Base-by-base conservation (phyloP, 2,113 vertebrate genomes). In the Petrocephalus zakoni region DNA sequence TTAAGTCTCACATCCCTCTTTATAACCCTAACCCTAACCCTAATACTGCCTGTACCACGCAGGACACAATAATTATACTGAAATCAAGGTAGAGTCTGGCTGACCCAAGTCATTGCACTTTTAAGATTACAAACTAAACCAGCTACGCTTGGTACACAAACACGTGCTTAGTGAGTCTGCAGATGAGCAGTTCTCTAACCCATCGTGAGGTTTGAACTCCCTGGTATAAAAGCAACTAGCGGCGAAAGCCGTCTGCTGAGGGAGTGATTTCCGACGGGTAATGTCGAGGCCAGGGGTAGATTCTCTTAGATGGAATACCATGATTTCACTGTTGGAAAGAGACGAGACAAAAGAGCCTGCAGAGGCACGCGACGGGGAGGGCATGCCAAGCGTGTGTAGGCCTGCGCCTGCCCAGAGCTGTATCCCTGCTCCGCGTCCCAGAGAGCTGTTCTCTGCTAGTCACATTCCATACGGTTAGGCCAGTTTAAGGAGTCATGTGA, bases 321-420 rank as follows among this genome's bases (percentile, higher is more conserved):
- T 94, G 93, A 95, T 91, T 93, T 95, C 94, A 94, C 92, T 94
- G 91, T 90, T 91, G 94, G 94, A 95, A 93, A 90, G 92, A 93
- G 93, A 95, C 94, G 94, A 96, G 95, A 96, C 52, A 37, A 58
- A 56, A 61, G 7, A 0, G 1, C 49, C 49, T 5, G 2, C 49
- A 53, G 53, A 85, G 42, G 37, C 83, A 85, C 47, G n/a, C 2
- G 47, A 10, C 13, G 13, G 47, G 25, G 83, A 52, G 1, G 47
- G 49, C n/a, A 29, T 0, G 13, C n/a, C 0, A 21, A 52, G 46
- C 21, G 8, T n/a, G 37, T n/a, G 61, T 42, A 46, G 81, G 47
- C 5, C 81, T 11, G 47, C 2, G 19, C 46, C 19, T 8, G 19
- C 47, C 22, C n/a, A 25, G 15, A 53, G 49, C 83, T 0, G 29